Evolutionary conservation across 64 coral and sea anemone species (phyloP).

Genomic region (Anthopleura sola): DNA sequence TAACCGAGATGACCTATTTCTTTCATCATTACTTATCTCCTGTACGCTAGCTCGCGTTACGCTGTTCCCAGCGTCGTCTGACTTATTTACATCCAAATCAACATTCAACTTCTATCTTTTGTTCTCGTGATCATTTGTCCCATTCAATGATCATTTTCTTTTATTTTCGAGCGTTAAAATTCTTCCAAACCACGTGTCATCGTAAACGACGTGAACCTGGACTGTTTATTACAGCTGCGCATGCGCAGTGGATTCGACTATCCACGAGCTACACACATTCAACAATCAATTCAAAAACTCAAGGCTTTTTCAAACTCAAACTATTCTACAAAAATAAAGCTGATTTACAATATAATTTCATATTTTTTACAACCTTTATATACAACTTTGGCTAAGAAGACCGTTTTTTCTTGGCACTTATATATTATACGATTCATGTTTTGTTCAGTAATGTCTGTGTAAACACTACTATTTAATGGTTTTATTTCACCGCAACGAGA

Average conservation of each 20-base stretch:
- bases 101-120: background rate
- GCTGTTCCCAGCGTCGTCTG: background rate
- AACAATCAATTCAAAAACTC: background rate
- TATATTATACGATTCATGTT: background rate
- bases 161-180: background rate
- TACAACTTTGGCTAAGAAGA: background rate
- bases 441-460: background rate
- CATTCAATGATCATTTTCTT: background rate
- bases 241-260: background rate
- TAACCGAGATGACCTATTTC: background rate
- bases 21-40: background rate
- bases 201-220: background rate
- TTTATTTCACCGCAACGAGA: background rate
- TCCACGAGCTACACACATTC: background rate
- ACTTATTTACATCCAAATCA: background rate
- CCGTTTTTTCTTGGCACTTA: background rate
- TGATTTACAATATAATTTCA: background rate
- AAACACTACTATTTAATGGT: background rate
- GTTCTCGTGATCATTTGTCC: background rate
- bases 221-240: background rate
- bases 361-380: background rate
- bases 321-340: conserved; percentile 9
- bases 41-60: background rate
- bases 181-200: background rate
- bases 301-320: background rate